phyloP scores from a whole-genome alignment of 53 echinoderm and acorn worm genomes.

The Holothuria leucospilota region DNA sequence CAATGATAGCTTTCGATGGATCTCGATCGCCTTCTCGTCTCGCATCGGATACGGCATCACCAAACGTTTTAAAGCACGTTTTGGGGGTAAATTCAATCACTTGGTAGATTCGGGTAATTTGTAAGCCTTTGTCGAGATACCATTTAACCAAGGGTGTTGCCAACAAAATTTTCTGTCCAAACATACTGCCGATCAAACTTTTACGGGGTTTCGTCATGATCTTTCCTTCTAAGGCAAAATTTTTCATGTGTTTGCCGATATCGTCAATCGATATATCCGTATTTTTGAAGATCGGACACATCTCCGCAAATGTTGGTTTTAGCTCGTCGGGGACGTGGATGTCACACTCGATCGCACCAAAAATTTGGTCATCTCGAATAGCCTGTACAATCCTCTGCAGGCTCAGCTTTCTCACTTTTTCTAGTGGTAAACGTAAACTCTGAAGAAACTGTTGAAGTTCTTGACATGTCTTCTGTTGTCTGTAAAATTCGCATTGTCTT shows the following conservation, averaged over 20 bases:
- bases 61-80: too few relatives aligned
- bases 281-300: neutral
- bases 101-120: conserved; percentile 31
- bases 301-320: conserved; percentile 44
- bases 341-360: conserved; percentile 64
- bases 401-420: conserved; percentile 4
- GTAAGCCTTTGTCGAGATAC: too few relatives aligned
- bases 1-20: conserved; percentile 43
- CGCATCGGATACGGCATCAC: neutral
- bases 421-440: neutral
- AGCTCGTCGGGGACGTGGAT: conserved; percentile 53
- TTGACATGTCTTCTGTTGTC: neutral
- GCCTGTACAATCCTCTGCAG: neutral
- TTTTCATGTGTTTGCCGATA: too few relatives aligned
- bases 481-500: conserved; percentile 39
- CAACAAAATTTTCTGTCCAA: conserved; percentile 6
- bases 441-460: neutral
- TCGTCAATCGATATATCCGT: conserved; percentile 29
- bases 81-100: conserved; percentile 19
- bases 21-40: conserved; percentile 46
- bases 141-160: too few relatives aligned
- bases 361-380: conserved; percentile 37
- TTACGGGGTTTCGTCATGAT: conserved; percentile 34
- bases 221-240: neutral
- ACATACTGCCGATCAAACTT: conserved; percentile 56